phyloP scores from a whole-genome alignment of 2,888 invertebrate species.

The Harpagoxenus sublaevis region DNA sequence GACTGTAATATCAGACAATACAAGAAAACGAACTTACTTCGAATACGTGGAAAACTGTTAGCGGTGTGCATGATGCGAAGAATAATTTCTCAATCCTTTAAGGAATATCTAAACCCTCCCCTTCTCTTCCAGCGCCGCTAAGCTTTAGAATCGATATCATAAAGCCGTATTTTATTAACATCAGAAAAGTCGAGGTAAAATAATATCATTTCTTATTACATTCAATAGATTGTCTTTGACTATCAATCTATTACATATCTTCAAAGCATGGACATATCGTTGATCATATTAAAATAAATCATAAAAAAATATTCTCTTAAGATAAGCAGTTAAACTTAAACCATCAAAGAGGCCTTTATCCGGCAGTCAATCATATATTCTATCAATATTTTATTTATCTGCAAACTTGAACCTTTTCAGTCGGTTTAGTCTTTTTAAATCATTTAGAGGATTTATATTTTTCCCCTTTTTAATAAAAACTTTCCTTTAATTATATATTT shows the following conservation, averaged over 20 bases:
- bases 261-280: constrained; percentile 6
- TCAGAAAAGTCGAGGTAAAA: constrained; percentile 28
- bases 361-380: background rate
- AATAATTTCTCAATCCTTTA: constrained; percentile 22
- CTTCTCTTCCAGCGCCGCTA: background rate
- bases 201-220: constrained; percentile 1
- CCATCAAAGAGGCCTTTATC: constrained; percentile 6
- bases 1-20: constrained; percentile 70
- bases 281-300: background rate
- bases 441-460: background rate
- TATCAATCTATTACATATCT: background rate
- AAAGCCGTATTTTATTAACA: constrained; percentile 19
- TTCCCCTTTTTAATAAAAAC: background rate
- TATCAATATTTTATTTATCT: constrained; percentile 1
- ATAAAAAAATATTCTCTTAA: background rate
- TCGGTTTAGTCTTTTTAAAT: no score
- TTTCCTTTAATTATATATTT: background rate
- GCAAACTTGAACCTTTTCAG: background rate
- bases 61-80: constrained; percentile 49
- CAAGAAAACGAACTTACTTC: constrained; percentile 65
- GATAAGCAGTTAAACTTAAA: constrained; percentile 8
- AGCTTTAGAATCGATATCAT: constrained; percentile 24
- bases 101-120: background rate
- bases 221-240: background rate
- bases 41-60: constrained; percentile 36